A percentile compares a stretch with the other conserved stretches of the same genome.
These are phyloP conservation scores for Brachionus rotundiformis DNA, from an alignment of 1,140 invertebrate genomes.

Conservation along the genomic window DNA sequence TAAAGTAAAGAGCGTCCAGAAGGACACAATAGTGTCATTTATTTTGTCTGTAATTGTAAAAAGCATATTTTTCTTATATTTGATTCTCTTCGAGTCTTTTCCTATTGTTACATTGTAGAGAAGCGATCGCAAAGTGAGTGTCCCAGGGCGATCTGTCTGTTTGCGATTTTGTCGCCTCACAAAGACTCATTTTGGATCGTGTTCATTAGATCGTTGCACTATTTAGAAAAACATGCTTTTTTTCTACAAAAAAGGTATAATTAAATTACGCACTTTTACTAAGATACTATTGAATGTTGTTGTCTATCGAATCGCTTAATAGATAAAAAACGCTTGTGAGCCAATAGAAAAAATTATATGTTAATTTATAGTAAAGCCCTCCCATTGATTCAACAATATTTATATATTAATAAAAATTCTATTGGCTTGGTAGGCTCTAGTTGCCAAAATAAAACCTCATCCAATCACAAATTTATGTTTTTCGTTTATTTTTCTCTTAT, in stretches of 20 bases:
- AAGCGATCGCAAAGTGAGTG: slow-evolving; percentile 3
- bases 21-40: no score
- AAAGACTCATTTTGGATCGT: slow-evolving; percentile 20
- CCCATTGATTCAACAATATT: background rate
- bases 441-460: background rate
- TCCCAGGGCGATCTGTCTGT: background rate
- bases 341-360: background rate
- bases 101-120: background rate
- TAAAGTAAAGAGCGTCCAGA: no score
- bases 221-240: background rate
- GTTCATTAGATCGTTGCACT: slow-evolving; percentile 38
- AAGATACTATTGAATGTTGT: slow-evolving; percentile 21
- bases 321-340: background rate
- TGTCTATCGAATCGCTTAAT: background rate
- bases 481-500: background rate
- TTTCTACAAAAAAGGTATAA: slow-evolving; percentile 8
- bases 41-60: no score
- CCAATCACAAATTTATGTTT: background rate
- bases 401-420: background rate
- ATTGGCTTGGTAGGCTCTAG: background rate
- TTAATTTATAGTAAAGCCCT: background rate
- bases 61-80: background rate
- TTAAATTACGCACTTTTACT: slow-evolving; percentile 49
- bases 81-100: background rate
- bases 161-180: background rate